A percentile compares a stretch with the other conserved stretches of the same genome.
Evolutionary conservation across 2,113 vertebrate genomes (phyloP).

Genomic region (Lamprotornis superbus): DNA sequence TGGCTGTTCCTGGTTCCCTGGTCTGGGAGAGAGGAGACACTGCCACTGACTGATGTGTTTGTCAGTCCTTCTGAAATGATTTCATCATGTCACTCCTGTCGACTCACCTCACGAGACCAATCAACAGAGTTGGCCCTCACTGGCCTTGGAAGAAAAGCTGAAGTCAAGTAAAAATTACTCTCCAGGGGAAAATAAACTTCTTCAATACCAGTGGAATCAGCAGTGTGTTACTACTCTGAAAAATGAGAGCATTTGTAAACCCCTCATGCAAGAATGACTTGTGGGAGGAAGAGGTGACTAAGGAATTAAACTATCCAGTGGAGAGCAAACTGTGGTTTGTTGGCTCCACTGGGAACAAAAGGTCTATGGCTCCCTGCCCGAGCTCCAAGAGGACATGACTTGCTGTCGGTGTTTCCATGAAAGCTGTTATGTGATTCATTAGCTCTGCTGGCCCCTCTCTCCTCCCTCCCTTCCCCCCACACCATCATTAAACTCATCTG

Average conservation of each 20-base stretch:
- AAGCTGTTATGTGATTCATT: conserved; percentile 57
- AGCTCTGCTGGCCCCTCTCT: conserved; percentile 29
- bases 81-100: background rate
- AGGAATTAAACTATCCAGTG: conserved; percentile 47
- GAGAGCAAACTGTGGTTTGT: conserved; percentile 48
- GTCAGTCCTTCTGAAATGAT: background rate
- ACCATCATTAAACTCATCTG: conserved; percentile 62
- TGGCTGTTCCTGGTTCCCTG: background rate
- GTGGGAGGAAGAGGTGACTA: conserved; percentile 56
- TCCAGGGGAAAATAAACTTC: conserved; percentile 21
- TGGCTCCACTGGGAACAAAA: conserved; percentile 52
- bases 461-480: conserved; percentile 46
- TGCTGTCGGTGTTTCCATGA: conserved; percentile 54
- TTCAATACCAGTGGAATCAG: conserved; percentile 38
- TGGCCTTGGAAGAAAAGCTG: conserved; percentile 9
- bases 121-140: background rate
- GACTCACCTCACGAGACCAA: conserved; percentile 2
- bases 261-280: background rate
- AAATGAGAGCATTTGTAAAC: conserved; percentile 30
- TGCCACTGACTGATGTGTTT: background rate
- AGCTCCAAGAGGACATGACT: conserved; percentile 40
- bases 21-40: background rate
- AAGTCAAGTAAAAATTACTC: conserved; percentile 5
- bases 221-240: background rate
- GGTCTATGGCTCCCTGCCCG: background rate